These are phyloP conservation scores for Dichetophora obliterata DNA, from an alignment of 2,888 invertebrate genomes.

Conservation along the genomic window DNA sequence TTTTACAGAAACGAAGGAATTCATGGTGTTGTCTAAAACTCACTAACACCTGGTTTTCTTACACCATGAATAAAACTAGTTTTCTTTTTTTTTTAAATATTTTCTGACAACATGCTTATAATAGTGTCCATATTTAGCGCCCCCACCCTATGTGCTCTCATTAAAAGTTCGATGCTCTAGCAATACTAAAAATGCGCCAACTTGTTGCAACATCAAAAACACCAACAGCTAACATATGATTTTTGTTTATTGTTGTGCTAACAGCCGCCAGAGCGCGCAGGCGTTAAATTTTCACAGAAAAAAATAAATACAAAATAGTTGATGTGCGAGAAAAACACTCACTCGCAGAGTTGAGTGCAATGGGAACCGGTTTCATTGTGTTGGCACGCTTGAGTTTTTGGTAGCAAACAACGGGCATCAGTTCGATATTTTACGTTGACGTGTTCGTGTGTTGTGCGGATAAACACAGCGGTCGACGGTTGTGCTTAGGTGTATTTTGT, in stretches of 20 bases:
- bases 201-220: conserved; percentile 7
- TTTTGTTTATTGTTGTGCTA: conserved; percentile 32
- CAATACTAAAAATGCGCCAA: background rate
- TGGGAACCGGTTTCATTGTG: conserved; percentile 2
- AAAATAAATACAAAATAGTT: background rate
- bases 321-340: background rate
- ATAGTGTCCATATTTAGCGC: no score
- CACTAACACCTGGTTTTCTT: no score
- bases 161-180: background rate
- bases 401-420: conserved; percentile 23
- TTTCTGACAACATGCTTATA: no score
- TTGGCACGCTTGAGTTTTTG: conserved; percentile 6
- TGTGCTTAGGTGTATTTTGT: background rate
- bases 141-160: no score
- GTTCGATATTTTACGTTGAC: conserved; percentile 33
- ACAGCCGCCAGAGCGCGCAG: conserved; percentile 30
- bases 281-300: background rate
- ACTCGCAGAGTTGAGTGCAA: background rate
- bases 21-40: no score
- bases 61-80: no score
- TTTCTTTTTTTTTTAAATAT: no score
- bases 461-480: background rate
- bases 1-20: no score
- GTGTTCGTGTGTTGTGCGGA: background rate
- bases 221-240: conserved; percentile 7